Evolutionary conservation across 1,140 invertebrate genomes (phyloP), one percentile per base, ranked within the genome.

Genomic region (Globodera ellingtonae): DNA sequence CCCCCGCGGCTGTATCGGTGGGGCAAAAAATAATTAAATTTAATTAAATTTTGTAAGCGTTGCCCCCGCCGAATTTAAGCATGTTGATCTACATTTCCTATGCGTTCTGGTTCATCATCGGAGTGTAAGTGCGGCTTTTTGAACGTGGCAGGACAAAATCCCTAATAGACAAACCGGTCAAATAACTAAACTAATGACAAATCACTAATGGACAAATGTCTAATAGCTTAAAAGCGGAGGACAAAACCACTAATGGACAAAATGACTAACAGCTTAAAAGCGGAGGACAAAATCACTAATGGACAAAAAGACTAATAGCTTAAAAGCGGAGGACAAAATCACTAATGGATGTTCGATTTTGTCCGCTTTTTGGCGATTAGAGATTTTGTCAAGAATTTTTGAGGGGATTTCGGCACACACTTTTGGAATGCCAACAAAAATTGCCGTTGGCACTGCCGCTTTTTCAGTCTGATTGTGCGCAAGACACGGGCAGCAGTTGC

Each of bases 401-500:
- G 35, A 35, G 35, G 35, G 35, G 1, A 35, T 35, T 35, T 35
- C 35, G 35, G 35, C 35, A 35, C 35, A 35, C 35, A 35, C 35
- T 35, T 35, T 35, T 35, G 35, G 35, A 35, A 35, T 35, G 35
- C 35, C 35, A 35, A 35, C 35, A 35, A 35, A 24, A 35, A 35
- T 35, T 35, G 35, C 0, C 35, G 35, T 35, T 35, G 35, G 35
- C 35, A 35, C 35, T 35, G 35, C 35, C 24, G n/a, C 52, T 66
- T 21, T 65, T 65, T 66, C 65, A 77, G 75, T 6, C 65, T 88
- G 18, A 85, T 88, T 0, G 73, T 88, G 18, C 74, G 87, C 48
- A 88, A 88, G 78, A 88, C 87, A 7, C 47, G 78, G 18, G 80
- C 79, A 59, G 87, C 87, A 15, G 89, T 84, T 21, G 77, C 35